phyloP scores from a whole-genome alignment of 2,888 invertebrate genomes.

The Rotaria sp. region DNA sequence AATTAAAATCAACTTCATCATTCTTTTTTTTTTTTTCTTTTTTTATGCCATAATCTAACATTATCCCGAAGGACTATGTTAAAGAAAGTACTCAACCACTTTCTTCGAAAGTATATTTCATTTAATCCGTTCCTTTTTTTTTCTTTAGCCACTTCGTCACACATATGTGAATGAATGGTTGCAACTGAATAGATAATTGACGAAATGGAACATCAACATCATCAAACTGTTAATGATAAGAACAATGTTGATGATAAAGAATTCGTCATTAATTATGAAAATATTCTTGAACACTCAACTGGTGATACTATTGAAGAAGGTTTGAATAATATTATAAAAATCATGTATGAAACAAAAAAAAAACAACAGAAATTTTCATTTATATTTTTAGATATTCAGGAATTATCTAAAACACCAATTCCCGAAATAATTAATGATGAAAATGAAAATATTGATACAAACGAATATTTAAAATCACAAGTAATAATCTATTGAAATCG shows the following conservation, averaged over 20 bases:
- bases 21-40: neutral
- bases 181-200: neutral
- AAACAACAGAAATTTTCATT: neutral
- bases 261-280: neutral
- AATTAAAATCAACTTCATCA: neutral
- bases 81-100: neutral
- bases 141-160: neutral
- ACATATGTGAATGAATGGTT: neutral
- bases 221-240: neutral
- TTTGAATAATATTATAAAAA: neutral
- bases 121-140: neutral
- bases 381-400: neutral
- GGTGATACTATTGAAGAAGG: neutral
- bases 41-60: neutral
- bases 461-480: neutral
- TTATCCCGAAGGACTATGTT: neutral
- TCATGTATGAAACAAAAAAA: too few species aligned
- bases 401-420: neutral
- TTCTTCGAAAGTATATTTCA: neutral
- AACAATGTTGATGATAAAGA: neutral
- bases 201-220: neutral
- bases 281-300: neutral
- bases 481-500: neutral
- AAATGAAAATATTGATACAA: neutral
- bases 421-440: neutral